These are phyloP conservation scores for Synanthedon tipuliformis DNA, from an alignment of 2,888 invertebrate genomes.

Conservation along the genomic window DNA sequence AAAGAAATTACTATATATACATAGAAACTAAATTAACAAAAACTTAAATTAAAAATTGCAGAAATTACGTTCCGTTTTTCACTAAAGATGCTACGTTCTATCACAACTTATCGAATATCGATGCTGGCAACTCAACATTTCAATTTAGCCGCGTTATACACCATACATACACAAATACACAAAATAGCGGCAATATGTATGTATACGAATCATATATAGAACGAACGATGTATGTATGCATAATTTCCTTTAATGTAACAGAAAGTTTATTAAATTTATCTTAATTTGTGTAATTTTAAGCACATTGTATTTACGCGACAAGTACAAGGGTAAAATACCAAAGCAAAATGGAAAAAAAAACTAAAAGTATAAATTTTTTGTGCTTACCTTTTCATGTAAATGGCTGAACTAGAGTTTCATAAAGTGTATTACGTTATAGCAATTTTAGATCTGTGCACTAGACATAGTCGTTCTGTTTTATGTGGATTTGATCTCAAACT, in stretches of 20 bases:
- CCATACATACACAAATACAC: constrained; percentile 32
- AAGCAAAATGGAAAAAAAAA: constrained; percentile 46
- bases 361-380: constrained; percentile 58
- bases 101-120: constrained; percentile 5
- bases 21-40: too few relatives aligned
- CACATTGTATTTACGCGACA: constrained; percentile 14
- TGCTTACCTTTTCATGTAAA: constrained; percentile 69
- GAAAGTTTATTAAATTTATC: constrained; percentile 12
- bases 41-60: too few relatives aligned
- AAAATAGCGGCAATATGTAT: constrained; percentile 64
- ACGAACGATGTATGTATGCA: constrained; percentile 23
- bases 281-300: neutral
- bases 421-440: constrained; percentile 20
- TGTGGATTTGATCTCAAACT: constrained; percentile 32
- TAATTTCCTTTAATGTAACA: constrained; percentile 24
- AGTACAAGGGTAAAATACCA: constrained; percentile 23
- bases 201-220: constrained; percentile 31
- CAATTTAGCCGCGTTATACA: constrained; percentile 44
- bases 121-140: constrained; percentile 4
- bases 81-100: constrained; percentile 20
- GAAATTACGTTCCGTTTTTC: constrained; percentile 5
- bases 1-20: too few relatives aligned
- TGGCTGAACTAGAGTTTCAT: constrained; percentile 56
- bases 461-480: constrained; percentile 41
- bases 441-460: constrained; percentile 35